A percentile compares a stretch with the other conserved stretches of the same genome.
These are phyloP conservation scores for Bacillus rossius DNA, from an alignment of 1,140 invertebrate species.

Conservation along the genomic window DNA sequence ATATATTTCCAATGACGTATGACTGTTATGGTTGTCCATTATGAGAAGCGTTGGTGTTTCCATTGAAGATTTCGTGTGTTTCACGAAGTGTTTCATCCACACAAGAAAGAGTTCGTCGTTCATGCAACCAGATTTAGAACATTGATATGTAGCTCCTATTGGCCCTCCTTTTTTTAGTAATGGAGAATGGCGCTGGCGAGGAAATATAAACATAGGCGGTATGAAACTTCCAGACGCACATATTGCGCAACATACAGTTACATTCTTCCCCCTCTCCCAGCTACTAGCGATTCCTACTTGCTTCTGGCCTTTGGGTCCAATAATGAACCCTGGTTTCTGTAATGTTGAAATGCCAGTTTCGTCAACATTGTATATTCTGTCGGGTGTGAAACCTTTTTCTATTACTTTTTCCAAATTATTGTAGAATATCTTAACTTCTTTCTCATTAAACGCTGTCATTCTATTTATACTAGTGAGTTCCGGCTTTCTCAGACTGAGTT, in stretches of 20 bases:
- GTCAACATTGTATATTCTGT: slow-evolving; percentile 4
- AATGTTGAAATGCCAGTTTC: slow-evolving; percentile 1
- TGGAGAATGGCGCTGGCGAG: slow-evolving; percentile 31
- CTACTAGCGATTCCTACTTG: slow-evolving; percentile 34
- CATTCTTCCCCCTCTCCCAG: slow-evolving; percentile 30
- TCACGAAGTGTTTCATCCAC: neutral
- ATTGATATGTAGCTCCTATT: slow-evolving; percentile 7
- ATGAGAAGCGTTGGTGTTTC: too few species aligned
- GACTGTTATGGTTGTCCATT: too few species aligned
- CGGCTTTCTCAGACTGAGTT: neutral
- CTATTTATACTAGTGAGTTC: neutral
- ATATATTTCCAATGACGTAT: too few species aligned
- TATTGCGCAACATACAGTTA: slow-evolving; percentile 28
- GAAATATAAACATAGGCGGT: slow-evolving; percentile 39
- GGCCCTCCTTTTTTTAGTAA: slow-evolving; percentile 27
- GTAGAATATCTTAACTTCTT: neutral
- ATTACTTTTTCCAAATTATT: slow-evolving; percentile 1
- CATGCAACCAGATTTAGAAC: slow-evolving; percentile 16
- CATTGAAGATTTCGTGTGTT: too few species aligned
- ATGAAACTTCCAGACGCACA: slow-evolving; percentile 35
- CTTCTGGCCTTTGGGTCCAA: slow-evolving; percentile 25
- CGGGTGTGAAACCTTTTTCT: neutral
- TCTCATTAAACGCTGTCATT: neutral
- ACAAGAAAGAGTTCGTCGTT: slow-evolving; percentile 8
- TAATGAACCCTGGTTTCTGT: neutral